Conservation (phyloP, 2,113 vertebrate genomes). For the Pleuronectes platessa region DNA sequence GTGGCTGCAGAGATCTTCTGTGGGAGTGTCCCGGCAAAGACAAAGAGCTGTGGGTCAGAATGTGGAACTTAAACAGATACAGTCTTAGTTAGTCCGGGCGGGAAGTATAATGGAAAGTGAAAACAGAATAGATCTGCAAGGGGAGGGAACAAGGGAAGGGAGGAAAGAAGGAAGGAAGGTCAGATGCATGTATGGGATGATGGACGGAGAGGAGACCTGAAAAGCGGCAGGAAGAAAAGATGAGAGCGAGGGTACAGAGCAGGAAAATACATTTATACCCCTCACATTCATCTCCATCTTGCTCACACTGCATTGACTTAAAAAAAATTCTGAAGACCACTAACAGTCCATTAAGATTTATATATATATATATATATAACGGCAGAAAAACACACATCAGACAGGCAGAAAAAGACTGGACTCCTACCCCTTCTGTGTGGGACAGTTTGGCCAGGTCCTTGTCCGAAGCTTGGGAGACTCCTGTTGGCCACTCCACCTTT, state of each 20-base stretch:
- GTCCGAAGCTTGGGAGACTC: slow-evolving; percentile 86
- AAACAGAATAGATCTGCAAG: neutral
- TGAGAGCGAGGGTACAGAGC: neutral
- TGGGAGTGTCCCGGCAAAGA: slow-evolving; percentile 40
- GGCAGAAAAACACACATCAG: neutral
- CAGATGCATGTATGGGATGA: neutral
- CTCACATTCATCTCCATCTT: neutral
- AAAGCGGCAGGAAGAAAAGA: slow-evolving; percentile 14
- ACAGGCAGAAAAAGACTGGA: neutral
- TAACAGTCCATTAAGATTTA: neutral
- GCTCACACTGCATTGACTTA: too few species aligned
- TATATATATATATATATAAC: neutral
- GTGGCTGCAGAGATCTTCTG: neutral
- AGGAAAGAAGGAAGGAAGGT: slow-evolving; percentile 18
- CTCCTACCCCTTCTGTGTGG: slow-evolving; percentile 89
- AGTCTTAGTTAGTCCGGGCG: neutral
- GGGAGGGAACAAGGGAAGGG: neutral
- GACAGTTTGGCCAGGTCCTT: slow-evolving; percentile 92
- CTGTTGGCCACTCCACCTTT: slow-evolving; percentile 74
- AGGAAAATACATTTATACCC: neutral
- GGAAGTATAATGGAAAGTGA: neutral
- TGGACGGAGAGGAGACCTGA: neutral
- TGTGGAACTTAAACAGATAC: neutral
- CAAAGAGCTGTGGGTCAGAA: slow-evolving; percentile 13
- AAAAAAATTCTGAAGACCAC: too few species aligned